Evolutionary conservation across 2,888 invertebrate genomes (phyloP), one percentile per base, ranked within the genome.

Genomic region (Dermolepida albohirtum): DNA sequence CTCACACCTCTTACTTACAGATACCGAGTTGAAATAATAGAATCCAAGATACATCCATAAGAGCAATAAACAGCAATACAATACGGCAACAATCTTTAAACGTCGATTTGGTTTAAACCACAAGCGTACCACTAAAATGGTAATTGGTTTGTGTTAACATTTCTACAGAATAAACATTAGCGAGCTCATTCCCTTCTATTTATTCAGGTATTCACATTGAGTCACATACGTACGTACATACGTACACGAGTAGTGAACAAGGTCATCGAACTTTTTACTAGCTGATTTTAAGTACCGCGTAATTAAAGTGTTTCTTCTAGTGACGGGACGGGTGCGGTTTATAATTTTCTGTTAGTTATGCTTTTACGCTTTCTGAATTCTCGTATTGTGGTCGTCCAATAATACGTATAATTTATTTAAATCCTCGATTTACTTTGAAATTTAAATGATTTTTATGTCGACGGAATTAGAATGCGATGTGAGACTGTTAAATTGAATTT

Each of bases 221-320:
- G 40, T 54, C 54, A 54, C 40, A 54, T 10, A 39, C 14, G 34
- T 39, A 14, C 16, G 39, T 27, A 39, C 50, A 39, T 16, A 16
- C 27, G 12, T 12, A 43, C 34, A 34, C 63, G 29, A 14, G 16
- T 12, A 39, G 34, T n/a, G 17, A 29, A n/a, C 40, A 27, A 64
- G 64, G 64, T 64, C 64, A 52, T 34, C 52, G 64, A 64, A 64
- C 64, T 54, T 64, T 64, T 64, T 64, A 22, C 52, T 51, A 39
- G 55, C 40, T 55, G 55, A 55, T 54, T 51, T 64, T 64, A 50
- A 49, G 50, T 14, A 39, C 64, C 40, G 22, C 39, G 40, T 50
- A 39, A 51, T 64, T 49, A 50, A 50, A 64, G 39, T 41, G 64
- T 64, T 50, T 59, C 44, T 44, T 44, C 44, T 14, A 14, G 2